Evolutionary conservation across 2,113 vertebrate genomes (phyloP).

Genomic region (Puffinus mauretanicus): DNA sequence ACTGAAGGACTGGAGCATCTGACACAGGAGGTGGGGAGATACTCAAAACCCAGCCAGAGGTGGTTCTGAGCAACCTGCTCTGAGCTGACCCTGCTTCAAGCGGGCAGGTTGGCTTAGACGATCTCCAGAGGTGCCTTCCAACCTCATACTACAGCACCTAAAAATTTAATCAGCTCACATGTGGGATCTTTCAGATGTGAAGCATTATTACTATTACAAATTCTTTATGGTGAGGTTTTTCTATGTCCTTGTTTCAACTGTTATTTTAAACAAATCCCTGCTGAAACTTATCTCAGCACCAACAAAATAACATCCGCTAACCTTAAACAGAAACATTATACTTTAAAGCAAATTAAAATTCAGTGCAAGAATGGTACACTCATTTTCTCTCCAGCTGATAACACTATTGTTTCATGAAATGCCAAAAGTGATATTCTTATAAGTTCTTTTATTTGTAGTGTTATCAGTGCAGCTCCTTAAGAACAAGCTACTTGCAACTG

Average conservation of each 20-base stretch:
- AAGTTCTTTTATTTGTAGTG: background rate
- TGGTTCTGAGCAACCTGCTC: background rate
- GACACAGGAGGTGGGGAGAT: accelerated
- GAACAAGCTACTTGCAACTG: background rate
- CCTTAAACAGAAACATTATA: background rate
- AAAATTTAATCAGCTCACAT: background rate
- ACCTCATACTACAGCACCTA: background rate
- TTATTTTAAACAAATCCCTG: background rate
- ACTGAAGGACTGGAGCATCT: background rate
- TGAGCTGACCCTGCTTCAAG: background rate
- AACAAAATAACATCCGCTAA: background rate
- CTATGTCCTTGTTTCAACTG: background rate
- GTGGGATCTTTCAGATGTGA: background rate
- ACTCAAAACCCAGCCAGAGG: accelerated
- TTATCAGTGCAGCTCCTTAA: background rate
- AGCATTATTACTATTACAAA: background rate
- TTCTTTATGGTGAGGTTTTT: background rate
- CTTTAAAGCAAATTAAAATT: background rate
- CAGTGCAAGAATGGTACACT: background rate
- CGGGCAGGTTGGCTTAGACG: accelerated
- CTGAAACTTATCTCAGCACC: background rate
- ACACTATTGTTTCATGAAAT: background rate
- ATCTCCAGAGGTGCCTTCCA: background rate
- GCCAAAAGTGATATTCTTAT: background rate
- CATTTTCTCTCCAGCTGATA: background rate